Evolutionary conservation across 1,140 invertebrate species (phyloP), one percentile per base, ranked within the genome.

Genomic region (Atta colombica): DNA sequence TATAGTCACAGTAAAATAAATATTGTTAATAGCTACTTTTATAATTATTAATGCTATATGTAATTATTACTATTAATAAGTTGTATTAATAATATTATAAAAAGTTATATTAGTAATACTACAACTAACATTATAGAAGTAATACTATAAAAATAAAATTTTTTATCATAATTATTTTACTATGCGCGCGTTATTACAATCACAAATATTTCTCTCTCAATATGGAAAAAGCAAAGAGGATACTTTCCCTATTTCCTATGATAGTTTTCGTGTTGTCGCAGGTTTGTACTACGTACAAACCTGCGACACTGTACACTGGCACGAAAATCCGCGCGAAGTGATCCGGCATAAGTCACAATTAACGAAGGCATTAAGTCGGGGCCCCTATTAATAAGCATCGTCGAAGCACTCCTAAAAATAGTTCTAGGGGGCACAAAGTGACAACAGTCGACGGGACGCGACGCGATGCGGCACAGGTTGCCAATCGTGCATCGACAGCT

Each of bases 351-450:
- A 92, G 88, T 89, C 81, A 93, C 92, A 92, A 92, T 93, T 93
- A 92, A 91, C 82, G 88, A 92, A 91, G 89, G 87, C 89, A 87
- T 91, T 93, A 91, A 93, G 89, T 92, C 88, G 86, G 90, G 78
- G 78, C 80, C 89, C 88, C 91, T 92, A 92, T 93, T 93, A 93
- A 92, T 93, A 93, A 93, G 91, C 92, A 84, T 90, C 88, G 88
- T 87, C 87, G 89, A 92, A 92, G 71, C 80, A 21, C 49, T 77
- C 77, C 88, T 92, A 93, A 93, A 93, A 93, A 93, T 93, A 93
- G 92, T 84, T 86, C 21, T 61, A 74, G 75, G 77, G 16, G 55
- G 5, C 60, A 86, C 69, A 81, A 88, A 88, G 91, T 80, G 88
- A 88, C 87, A 91, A 90, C 78, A 85, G 85, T 77, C 88, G 60